Base-by-base conservation (phyloP, 2,888 invertebrate genomes). In the Hipparchia semele region DNA sequence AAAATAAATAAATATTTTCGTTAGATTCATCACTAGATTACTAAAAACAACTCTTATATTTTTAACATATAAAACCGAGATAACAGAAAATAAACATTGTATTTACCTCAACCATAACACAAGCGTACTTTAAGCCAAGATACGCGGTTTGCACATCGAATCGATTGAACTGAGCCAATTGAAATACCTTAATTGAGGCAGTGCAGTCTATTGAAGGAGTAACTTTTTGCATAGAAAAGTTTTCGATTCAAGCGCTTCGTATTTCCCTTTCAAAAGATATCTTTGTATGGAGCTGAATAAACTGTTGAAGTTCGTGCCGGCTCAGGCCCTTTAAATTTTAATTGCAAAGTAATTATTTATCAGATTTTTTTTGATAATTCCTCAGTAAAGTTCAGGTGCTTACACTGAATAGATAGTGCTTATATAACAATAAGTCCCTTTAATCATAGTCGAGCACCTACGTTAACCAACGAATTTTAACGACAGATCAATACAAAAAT, bases 151-250 rank as follows among this genome's bases (percentile, higher is more conserved):
- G 46, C 61, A 62, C 45, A 62, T 62, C n/a, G n/a, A 46, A 62
- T 62, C 49, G 8, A 62, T 62, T 62, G 62, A 13, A 9, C 62
- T 13, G 13, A 62, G 62, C 62, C 62, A 49, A 49, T 62, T 49
- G 49, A 62, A 62, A 62, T 49, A 62, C 49, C 4, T 62, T 49
- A 49, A 62, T 23, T 62, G 49, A 62, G 49, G 62, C 49, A 13
- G 3, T 13, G 62, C 13, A 49, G 49, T 13, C 62, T 23, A 23
- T 13, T 13, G n/a, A 2, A 49, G 7, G 13, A 46, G 4, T n/a
- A 13, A 62, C 61, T 62, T 62, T 46, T 62, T 49, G 62, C 23
- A 62, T 49, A 13, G 62, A 13, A 49, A 49, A 46, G 7, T 60
- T 60, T 62, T 9, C 3, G 49, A 62, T 62, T 7, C 13, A 46